Percentiles rank a stretch among this genome's conserved stretches.
Conservation (phyloP, 2,113 vertebrate species). For the Mesoclemmys tuberculata region DNA sequence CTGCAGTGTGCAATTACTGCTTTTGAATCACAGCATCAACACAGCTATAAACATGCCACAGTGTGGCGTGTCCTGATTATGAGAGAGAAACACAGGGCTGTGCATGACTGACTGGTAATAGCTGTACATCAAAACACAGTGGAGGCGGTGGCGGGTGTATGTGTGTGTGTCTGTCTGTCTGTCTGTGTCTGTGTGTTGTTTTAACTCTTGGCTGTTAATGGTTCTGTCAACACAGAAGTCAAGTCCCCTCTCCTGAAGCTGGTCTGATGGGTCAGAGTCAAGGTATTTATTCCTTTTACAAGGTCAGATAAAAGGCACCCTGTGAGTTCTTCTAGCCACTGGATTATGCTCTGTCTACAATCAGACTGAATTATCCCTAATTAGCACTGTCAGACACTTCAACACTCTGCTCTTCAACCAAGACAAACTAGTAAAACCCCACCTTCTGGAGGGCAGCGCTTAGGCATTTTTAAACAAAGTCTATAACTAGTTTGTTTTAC, state of each 20-base stretch:
- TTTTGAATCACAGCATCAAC: neutral
- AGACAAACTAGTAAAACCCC: neutral
- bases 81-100: neutral
- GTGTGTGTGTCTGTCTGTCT: no score
- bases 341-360: slow-evolving; percentile 33
- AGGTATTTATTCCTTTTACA: neutral
- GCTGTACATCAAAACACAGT: neutral
- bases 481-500: neutral
- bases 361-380: slow-evolving; percentile 64
- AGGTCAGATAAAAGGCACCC: slow-evolving; percentile 41
- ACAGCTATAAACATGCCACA: accelerated
- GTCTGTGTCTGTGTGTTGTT: accelerated
- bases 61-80: accelerated
- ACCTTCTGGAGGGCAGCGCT: neutral
- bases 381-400: slow-evolving; percentile 50
- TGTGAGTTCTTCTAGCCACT: neutral
- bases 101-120: neutral
- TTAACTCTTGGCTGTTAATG: accelerated
- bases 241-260: neutral
- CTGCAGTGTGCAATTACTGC: neutral
- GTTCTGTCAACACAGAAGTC: neutral
- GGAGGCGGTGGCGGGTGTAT: accelerated
- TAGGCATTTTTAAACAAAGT: neutral
- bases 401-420: slow-evolving; percentile 25
- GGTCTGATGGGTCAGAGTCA: neutral